Conservation (phyloP, 2,113 vertebrate species). For the Hypanus sabinus region DNA sequence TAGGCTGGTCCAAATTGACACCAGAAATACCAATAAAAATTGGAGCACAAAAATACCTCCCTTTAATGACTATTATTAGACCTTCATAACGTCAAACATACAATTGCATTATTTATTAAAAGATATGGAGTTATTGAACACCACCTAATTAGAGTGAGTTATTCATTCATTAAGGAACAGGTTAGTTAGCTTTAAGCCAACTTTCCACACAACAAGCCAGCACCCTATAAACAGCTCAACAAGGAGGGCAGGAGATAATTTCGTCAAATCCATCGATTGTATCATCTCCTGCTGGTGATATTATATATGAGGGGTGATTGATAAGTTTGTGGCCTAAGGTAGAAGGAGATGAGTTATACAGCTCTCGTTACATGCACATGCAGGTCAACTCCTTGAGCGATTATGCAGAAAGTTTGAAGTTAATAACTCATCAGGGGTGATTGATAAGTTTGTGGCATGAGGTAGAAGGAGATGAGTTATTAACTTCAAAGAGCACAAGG, state of each 20-base stretch:
- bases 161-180: not conserved
- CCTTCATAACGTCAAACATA: not conserved
- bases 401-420: too few species aligned
- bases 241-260: too few species aligned
- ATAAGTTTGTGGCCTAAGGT: too few species aligned
- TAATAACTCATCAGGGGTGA: too few species aligned
- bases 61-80: not conserved
- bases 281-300: not conserved
- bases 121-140: not conserved
- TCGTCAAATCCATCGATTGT: not conserved
- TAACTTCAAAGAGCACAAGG: too few species aligned
- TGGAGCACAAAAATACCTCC: not conserved
- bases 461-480: too few species aligned
- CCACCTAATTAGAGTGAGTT: not conserved
- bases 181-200: not conserved
- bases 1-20: not conserved
- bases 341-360: too few species aligned
- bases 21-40: not conserved
- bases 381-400: too few species aligned
- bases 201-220: not conserved
- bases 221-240: not conserved
- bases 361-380: too few species aligned
- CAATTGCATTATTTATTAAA: not conserved
- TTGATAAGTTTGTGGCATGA: too few species aligned
- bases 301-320: too few species aligned